These are phyloP conservation scores for Drosophila varians DNA, from an alignment of 1,140 invertebrate genomes.

Conservation along the genomic window DNA sequence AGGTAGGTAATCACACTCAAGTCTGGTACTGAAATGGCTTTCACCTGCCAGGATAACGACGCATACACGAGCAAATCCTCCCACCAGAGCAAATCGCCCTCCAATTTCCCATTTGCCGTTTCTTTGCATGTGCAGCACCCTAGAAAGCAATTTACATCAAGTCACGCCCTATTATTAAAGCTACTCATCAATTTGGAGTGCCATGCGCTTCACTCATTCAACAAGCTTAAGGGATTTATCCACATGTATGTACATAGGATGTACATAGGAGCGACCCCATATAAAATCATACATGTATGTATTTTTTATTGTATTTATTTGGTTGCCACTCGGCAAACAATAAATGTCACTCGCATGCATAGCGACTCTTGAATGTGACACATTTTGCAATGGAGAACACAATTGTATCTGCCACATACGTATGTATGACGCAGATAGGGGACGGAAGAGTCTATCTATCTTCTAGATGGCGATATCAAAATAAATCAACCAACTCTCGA, in stretches of 20 bases:
- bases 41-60: constrained; percentile 48
- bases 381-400: constrained; percentile 57
- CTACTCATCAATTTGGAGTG: constrained; percentile 74
- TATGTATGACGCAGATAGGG: constrained; percentile 51
- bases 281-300: constrained; percentile 10
- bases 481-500: neutral
- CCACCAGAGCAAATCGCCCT: constrained; percentile 33
- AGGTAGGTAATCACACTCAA: constrained; percentile 1
- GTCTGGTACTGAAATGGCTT: no score
- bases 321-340: constrained; percentile 43
- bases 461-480: constrained; percentile 29
- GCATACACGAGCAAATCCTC: no score
- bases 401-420: constrained; percentile 56
- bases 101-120: neutral
- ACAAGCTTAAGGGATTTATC: constrained; percentile 74
- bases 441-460: constrained; percentile 44
- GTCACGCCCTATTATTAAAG: constrained; percentile 77
- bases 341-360: constrained; percentile 67
- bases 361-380: constrained; percentile 58
- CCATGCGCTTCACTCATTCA: constrained; percentile 62
- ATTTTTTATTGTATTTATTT: constrained; percentile 30
- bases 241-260: constrained; percentile 42
- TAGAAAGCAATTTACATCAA: constrained; percentile 68
- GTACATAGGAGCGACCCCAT: no score
- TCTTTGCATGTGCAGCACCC: constrained; percentile 24